Evolutionary conservation across 1,140 invertebrate genomes (phyloP), one percentile per base, ranked within the genome.

Genomic region (Caerostris darwini): DNA sequence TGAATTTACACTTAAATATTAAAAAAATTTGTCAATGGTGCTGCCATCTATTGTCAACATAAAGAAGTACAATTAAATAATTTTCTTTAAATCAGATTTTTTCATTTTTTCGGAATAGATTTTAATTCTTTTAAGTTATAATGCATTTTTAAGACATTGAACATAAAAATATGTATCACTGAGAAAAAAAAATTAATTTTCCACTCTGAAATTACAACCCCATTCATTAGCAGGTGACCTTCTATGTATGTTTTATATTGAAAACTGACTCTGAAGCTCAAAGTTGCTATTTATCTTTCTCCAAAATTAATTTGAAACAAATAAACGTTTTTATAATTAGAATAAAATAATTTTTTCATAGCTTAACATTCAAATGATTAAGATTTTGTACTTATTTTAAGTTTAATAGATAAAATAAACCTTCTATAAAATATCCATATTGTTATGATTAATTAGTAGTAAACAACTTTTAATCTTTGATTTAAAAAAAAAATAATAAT

Each of bases 231-330:
- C 83, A 85, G 54, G 83, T 85, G 57, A 58, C 83, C 83, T 85
- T 85, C 19, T 85, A 19, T 58, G 54, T 14, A 85, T 58, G 19
- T 34, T 77, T 19, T 77, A 53, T 34, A 58, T 57, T 58, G 83
- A 54, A 50, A 85, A 59, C 57, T 58, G 57, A 85, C 17, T 34
- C 57, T 85, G 83, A 85, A 85, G 83, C 83, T 19, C 83, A 85
- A 34, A 85, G 83, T 77, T 77, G 53, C 34, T 77, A 5, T 12
- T 77, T 77, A 4, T 34, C 19, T 53, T 77, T 77, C 34, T 0
- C 34, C 2, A 34, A 34, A 34, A 34, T 34, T 34, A 34, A 34
- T 34, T 34, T 34, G 34, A 34, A 34, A 34, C 34, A 34, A 1
- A 2, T 34, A 34, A 34, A 34, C 34, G n/a, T 34, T 34, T 34